These are phyloP conservation scores for Parazoanthus darwini DNA, from an alignment of 92 coral and sea anemone species.

Conservation along the genomic window DNA sequence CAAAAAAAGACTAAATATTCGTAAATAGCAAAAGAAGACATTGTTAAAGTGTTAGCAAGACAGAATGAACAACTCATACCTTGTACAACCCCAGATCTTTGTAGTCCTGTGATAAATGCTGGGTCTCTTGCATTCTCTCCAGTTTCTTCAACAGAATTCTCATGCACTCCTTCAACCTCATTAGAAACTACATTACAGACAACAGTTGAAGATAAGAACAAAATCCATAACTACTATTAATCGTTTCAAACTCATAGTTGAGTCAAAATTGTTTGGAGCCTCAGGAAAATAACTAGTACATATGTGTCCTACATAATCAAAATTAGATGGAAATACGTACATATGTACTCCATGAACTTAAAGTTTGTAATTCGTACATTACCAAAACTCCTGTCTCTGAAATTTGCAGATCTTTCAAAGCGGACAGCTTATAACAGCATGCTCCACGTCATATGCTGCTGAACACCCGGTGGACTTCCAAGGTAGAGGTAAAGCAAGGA, in stretches of 20 bases:
- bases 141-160: constrained; percentile 56
- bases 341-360: too few relatives aligned
- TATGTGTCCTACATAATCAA: too few relatives aligned
- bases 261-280: too few relatives aligned
- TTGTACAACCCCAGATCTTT: constrained; percentile 2
- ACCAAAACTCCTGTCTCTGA: too few relatives aligned
- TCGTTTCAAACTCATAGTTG: too few relatives aligned
- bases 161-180: constrained; percentile 70
- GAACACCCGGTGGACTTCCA: too few relatives aligned
- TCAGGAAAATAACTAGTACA: too few relatives aligned
- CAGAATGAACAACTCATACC: neutral
- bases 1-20: neutral
- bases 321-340: too few relatives aligned
- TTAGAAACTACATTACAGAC: constrained; percentile 46
- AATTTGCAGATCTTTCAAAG: too few relatives aligned
- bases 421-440: too few relatives aligned
- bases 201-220: neutral
- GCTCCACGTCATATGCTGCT: too few relatives aligned
- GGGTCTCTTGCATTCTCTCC: neutral
- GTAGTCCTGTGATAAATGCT: neutral
- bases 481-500: neutral
- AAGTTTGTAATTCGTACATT: too few relatives aligned
- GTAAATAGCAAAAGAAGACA: neutral
- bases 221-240: neutral
- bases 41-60: neutral